phyloP scores from a whole-genome alignment of 2,113 vertebrate species.

The Indri indri region DNA sequence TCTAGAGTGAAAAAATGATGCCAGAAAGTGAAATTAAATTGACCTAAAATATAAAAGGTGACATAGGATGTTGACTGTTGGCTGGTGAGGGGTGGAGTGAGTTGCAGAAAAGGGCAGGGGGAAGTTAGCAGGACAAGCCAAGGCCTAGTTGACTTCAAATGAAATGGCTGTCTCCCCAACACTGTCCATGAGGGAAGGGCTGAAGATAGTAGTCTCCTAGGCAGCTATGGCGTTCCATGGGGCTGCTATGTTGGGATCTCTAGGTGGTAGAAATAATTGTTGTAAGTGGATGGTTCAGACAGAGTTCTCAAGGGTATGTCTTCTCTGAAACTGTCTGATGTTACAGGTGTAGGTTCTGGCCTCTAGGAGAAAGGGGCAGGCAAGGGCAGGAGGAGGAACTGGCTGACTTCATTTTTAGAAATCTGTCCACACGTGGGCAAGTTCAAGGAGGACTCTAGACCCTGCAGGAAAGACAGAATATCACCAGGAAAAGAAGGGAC shows the following conservation, averaged over 20 bases:
- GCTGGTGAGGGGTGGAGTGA: background rate
- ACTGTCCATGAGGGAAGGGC: background rate
- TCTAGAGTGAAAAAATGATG: background rate
- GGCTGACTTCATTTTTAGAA: background rate
- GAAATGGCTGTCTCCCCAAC: background rate
- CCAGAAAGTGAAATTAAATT: constrained; percentile 15
- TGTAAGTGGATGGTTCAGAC: background rate
- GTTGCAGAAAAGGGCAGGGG: background rate
- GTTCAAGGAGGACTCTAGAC: background rate
- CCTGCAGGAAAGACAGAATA: background rate
- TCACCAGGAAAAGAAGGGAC: background rate
- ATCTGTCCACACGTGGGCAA: background rate
- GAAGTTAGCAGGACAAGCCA: background rate
- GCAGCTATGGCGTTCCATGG: accelerated
- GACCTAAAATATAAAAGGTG: background rate
- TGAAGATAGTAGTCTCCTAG: background rate
- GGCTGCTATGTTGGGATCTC: background rate
- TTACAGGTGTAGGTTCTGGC: background rate
- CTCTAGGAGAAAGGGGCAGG: background rate
- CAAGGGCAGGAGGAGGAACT: background rate
- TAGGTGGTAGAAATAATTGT: background rate
- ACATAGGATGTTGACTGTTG: background rate
- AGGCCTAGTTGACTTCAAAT: background rate
- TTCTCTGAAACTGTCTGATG: background rate
- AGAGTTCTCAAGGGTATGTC: background rate